Percentiles rank a stretch among this genome's conserved stretches.
These are phyloP conservation scores for Ramphastos sulfuratus DNA, from an alignment of 2,113 vertebrate species.

Conservation along the genomic window DNA sequence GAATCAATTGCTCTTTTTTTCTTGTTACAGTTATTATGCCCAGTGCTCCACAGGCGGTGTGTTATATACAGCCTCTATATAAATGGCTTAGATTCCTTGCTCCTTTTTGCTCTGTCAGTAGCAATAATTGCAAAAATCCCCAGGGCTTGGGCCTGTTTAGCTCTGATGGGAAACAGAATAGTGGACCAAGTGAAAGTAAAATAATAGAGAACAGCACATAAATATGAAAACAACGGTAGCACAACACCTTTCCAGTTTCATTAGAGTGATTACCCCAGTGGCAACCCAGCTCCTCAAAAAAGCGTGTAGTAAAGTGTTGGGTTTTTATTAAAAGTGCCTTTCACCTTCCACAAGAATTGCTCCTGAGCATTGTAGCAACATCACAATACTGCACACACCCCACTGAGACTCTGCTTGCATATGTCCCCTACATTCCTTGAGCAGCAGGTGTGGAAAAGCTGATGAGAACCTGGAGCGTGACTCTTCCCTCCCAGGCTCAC, in stretches of 20 bases:
- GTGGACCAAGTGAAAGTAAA: slow-evolving; percentile 14
- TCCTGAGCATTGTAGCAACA: neutral
- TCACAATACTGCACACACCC: neutral
- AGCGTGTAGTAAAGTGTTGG: neutral
- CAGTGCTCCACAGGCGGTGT: neutral
- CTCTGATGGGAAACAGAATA: slow-evolving; percentile 5
- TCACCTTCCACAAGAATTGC: neutral
- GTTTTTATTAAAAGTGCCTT: neutral
- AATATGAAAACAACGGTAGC: slow-evolving; percentile 38
- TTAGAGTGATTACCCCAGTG: neutral
- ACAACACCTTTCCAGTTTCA: neutral
- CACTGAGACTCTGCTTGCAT: neutral
- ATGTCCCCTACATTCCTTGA: rapidly evolving
- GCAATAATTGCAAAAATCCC: slow-evolving; percentile 46
- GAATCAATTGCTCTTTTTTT: slow-evolving; percentile 57
- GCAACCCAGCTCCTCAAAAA: neutral
- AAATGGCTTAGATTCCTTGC: neutral
- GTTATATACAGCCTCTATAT: slow-evolving; percentile 13
- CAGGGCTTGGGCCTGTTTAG: neutral
- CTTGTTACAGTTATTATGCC: slow-evolving; percentile 45
- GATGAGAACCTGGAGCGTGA: neutral
- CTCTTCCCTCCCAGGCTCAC: neutral
- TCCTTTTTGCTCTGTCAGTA: slow-evolving; percentile 43
- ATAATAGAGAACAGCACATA: neutral
- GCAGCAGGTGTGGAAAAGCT: neutral